Base-by-base conservation (phyloP, 1,140 invertebrate species). In the Hyphantria cunea region DNA sequence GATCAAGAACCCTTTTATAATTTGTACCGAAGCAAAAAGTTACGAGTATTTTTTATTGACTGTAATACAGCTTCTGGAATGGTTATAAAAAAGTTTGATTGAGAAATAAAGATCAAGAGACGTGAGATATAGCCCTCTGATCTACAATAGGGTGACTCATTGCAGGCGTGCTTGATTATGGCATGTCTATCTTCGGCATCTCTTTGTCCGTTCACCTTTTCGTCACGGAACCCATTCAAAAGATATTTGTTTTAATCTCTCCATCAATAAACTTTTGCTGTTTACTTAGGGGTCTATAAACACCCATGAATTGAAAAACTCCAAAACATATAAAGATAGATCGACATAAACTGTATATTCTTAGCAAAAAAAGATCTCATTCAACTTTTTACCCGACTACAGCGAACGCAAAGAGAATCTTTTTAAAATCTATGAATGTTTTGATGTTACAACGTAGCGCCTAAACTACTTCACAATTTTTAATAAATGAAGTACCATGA, bases 151-250 rank as follows among this genome's bases (percentile, higher is more conserved):
- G 65, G 64, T 39, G 48, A 58, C 59, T 60, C 37, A 45, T 72
- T 65, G 12, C 54, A 63, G 70, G 72, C 70, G 64, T 52, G 66
- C 63, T 80, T 76, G 68, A 80, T 83, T 83, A 82, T 69, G 76
- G 72, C 62, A 47, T 71, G 41, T 69, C 68, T 61, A 67, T 71
- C 72, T 66, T 59, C 62, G 69, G 67, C 73, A 76, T 80, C 72
- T 70, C 73, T 86, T 84, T 84, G 81, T 86, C 68, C 61, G 63
- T 68, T 55, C 65, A 25, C 17, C 17, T 5, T 3, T 25, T 25
- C 1, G 71, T 80, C 78, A 81, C 78, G 76, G 64, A 61, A 65
- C 44, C 42, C 55, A 25, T n/a, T 70, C 59, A 66, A 73, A 71
- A 64, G 67, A 72, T 72, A 70, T 61, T 61, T 64, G 55, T 61